Base-by-base conservation (phyloP, 2,888 invertebrate genomes). In the Lasiommata megera region DNA sequence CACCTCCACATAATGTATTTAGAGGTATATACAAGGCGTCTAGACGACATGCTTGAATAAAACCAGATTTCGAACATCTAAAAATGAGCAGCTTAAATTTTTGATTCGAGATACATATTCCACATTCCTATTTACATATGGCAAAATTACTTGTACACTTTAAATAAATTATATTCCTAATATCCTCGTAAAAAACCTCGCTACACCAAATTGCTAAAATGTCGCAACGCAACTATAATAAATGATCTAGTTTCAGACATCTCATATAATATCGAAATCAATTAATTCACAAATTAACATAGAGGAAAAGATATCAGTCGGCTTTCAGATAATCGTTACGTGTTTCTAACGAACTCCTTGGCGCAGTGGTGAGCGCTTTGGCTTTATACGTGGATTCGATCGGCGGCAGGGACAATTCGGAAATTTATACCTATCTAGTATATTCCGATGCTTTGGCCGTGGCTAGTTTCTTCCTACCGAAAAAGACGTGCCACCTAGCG, bases 131-230 rank as follows among this genome's bases (percentile, higher is more conserved):
- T 31, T 41, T 41, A 18, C 17, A 52, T 51, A 50, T 41, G 41
- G n/a, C 17, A 40, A 41, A 41, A 52, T 52, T 29, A 41, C 51
- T 52, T 41, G 31, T 52, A 31, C 52, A 52, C 38, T 28, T 40
- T 29, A 40, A 51, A 52, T 40, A 41, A 40, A 52, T 41, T 40
- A 52, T 41, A 31, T 41, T 41, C 41, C n/a, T 52, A 41, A 41
- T 41, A 41, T 12, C 31, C 17, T 52, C 41, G 16, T 52, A 52
- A 52, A 52, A 52, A 52, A 52, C n/a, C n/a, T 52, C 52, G 52
- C 52, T 18, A 31, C 17, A 41, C 31, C 17, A 41, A 40, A 17
- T 41, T 52, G n/a, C 17, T 41, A 31, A 31, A 41, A 52, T 52
- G 52, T 52, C 40, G 52, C 17, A 41, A 52, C 31, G 31, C 7